A percentile compares a stretch with the other conserved stretches of the same genome.
phyloP scores from a whole-genome alignment of 2,888 invertebrate species.

The Drosophila testacea region DNA sequence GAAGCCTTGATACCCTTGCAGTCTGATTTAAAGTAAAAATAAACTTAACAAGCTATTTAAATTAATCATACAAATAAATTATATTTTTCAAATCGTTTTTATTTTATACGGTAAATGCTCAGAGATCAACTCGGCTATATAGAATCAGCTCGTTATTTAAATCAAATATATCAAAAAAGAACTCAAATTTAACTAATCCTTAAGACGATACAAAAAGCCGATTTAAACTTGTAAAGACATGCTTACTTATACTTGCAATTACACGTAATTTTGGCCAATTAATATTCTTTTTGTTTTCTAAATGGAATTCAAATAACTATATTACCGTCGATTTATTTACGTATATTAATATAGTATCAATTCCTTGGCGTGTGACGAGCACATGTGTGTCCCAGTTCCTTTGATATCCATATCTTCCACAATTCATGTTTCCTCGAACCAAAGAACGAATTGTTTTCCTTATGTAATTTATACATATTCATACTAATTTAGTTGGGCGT shows the following conservation, averaged over 20 bases:
- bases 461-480: conserved; percentile 3
- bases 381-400: conserved; percentile 27
- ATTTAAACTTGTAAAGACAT: not conserved
- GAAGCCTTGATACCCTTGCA: conserved; percentile 1
- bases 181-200: not conserved
- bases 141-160: not conserved
- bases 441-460: conserved; percentile 6
- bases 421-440: conserved; percentile 35
- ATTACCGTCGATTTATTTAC: conserved; percentile 28
- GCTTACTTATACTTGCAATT: not conserved
- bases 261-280: conserved; percentile 16
- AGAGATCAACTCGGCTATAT: too few relatives aligned
- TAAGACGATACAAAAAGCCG: too few relatives aligned
- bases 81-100: not conserved
- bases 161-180: not conserved
- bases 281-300: conserved; percentile 4
- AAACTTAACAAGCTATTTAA: not conserved
- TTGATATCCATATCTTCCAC: conserved; percentile 36
- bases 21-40: not conserved
- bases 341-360: conserved; percentile 12
- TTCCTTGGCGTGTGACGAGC: conserved; percentile 23
- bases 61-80: not conserved
- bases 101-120: not conserved
- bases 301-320: conserved; percentile 14
- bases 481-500: conserved; percentile 28